phyloP scores from a whole-genome alignment of 2,888 invertebrate genomes.

The Parthenolecanium corni region DNA sequence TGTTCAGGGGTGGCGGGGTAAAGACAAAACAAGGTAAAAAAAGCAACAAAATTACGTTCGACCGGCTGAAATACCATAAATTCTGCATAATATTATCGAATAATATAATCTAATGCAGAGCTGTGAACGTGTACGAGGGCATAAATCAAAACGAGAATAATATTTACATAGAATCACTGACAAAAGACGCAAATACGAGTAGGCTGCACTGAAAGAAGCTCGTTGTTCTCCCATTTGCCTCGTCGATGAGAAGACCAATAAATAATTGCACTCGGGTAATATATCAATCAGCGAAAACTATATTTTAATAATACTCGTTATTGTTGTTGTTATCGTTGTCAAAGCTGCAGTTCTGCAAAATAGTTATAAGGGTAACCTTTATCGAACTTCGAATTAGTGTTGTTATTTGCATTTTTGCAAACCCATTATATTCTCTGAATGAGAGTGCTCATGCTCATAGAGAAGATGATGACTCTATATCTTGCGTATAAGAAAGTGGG shows the following conservation, averaged over 20 bases:
- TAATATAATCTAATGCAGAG: constrained; percentile 22
- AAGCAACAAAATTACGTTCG: no score
- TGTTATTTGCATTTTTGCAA: no score
- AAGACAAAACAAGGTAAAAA: no score
- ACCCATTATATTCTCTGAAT: no score
- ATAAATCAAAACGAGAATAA: constrained; percentile 29
- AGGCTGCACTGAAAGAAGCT: constrained; percentile 8
- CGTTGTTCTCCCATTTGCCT: no score
- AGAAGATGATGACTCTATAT: no score
- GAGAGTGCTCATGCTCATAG: no score
- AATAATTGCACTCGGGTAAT: constrained; percentile 19
- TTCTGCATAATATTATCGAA: constrained; percentile 25
- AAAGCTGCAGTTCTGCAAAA: no score
- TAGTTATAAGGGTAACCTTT: no score
- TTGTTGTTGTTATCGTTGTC: neutral
- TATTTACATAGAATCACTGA: constrained; percentile 24
- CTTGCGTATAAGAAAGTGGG: no score
- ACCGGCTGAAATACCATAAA: constrained; percentile 2
- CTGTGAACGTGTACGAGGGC: constrained; percentile 22
- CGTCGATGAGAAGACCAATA: neutral
- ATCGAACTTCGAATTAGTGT: no score
- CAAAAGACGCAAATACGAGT: constrained; percentile 29
- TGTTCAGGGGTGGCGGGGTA: no score
- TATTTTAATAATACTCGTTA: constrained; percentile 25
- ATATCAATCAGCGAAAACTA: constrained; percentile 25